Conservation (phyloP, 2,113 vertebrate species). For the Microtus richardsoni region DNA sequence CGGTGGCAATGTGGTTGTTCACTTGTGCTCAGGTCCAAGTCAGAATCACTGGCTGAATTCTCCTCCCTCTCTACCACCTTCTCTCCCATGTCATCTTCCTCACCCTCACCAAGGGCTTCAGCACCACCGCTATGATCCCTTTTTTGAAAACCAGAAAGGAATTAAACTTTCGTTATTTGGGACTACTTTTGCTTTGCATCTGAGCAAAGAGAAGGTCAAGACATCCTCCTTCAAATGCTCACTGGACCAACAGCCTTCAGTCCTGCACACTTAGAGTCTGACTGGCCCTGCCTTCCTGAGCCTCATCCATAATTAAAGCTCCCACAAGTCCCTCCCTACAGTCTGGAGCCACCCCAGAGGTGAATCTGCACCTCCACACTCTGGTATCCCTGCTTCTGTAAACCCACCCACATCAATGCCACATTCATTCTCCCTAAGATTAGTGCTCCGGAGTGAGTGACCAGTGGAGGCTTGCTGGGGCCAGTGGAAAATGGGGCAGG, state of each 20-base stretch:
- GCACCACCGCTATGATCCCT: accelerated
- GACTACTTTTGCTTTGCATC: neutral
- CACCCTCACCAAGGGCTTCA: neutral
- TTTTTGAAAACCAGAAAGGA: neutral
- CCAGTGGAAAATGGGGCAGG: neutral
- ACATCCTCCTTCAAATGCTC: neutral
- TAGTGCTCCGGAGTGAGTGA: neutral
- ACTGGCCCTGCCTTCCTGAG: neutral
- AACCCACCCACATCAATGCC: neutral
- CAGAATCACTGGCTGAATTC: neutral
- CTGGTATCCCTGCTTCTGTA: neutral
- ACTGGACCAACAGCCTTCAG: neutral
- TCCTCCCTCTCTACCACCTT: neutral
- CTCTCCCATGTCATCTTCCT: neutral
- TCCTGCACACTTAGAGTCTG: neutral
- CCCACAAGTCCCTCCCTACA: neutral
- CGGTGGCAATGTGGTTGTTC: neutral
- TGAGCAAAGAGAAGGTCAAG: neutral
- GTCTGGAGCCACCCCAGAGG: neutral
- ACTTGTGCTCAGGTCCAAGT: neutral
- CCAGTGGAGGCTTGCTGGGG: neutral
- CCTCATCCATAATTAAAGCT: neutral
- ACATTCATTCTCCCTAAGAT: neutral
- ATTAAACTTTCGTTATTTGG: constrained; percentile 50
- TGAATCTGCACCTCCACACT: neutral